Conservation (phyloP, 2,888 invertebrate genomes). For the Antheraea yamamai region DNA sequence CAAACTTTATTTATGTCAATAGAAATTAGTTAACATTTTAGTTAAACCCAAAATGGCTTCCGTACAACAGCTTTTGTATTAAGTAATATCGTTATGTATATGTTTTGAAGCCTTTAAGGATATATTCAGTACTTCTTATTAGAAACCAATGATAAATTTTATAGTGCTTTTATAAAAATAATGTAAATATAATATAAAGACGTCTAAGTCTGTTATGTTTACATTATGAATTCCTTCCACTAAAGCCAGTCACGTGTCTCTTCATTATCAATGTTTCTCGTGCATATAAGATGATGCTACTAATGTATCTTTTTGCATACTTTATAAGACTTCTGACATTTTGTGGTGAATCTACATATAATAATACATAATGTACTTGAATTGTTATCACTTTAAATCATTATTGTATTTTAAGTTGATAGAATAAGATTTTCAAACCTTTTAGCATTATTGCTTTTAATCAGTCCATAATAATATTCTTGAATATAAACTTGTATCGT, state of each 20-base stretch:
- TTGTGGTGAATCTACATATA: constrained; percentile 29
- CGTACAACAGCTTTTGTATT: not conserved
- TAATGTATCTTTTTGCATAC: constrained; percentile 27
- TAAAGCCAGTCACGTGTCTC: constrained; percentile 27
- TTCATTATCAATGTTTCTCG: constrained; percentile 32
- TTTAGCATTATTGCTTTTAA: not conserved
- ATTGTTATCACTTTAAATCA: not conserved
- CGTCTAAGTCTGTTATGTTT: constrained; percentile 11
- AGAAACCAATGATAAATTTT: not conserved
- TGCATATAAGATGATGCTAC: constrained; percentile 26
- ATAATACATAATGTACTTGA: constrained; percentile 10
- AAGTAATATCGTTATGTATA: not conserved
- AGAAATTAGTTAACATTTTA: not conserved
- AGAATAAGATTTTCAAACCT: not conserved
- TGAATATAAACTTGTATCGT: not conserved
- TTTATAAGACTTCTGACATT: constrained; percentile 35
- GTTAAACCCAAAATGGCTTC: not conserved
- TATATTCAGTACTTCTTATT: not conserved
- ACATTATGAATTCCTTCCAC: constrained; percentile 24
- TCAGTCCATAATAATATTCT: not conserved
- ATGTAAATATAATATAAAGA: not conserved
- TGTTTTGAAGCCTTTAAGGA: not conserved
- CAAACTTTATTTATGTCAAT: no score
- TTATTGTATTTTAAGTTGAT: not conserved
- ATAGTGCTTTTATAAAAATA: not conserved